These are phyloP conservation scores for Drosophila hamatofila DNA, from an alignment of 2,888 invertebrate genomes.

Conservation along the genomic window DNA sequence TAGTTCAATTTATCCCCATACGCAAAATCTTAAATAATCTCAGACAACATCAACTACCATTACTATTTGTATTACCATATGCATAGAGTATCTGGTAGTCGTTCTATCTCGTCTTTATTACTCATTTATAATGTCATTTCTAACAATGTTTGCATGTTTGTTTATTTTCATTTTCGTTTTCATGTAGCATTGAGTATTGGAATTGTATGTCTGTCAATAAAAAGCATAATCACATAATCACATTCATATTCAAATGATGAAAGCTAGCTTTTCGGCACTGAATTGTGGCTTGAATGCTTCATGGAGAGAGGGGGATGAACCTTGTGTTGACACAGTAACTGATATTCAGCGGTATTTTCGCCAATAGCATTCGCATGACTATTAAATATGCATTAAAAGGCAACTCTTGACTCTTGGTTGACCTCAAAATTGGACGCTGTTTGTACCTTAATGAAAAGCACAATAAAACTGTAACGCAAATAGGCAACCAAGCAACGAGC, in stretches of 20 bases:
- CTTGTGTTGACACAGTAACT: conserved; percentile 34
- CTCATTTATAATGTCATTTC: conserved; percentile 29
- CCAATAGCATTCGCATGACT: conserved; percentile 21
- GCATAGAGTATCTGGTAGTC: background rate
- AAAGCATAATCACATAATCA: conserved; percentile 41
- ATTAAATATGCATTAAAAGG: conserved; percentile 40
- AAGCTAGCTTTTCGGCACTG: conserved; percentile 38
- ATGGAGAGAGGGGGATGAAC: background rate
- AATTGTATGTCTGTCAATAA: conserved; percentile 52
- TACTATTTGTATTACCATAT: background rate
- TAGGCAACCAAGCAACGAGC: conserved; percentile 54
- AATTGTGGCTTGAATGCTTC: conserved; percentile 24
- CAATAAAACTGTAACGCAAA: conserved; percentile 17
- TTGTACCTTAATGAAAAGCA: conserved; percentile 10
- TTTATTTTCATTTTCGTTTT: conserved; percentile 43
- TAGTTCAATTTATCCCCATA: too few relatives aligned
- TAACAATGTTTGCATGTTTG: conserved; percentile 33
- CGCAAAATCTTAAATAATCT: too few relatives aligned
- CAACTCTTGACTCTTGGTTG: conserved; percentile 26
- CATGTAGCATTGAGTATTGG: conserved; percentile 51
- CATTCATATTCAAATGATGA: conserved; percentile 45
- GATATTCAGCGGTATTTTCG: conserved; percentile 14
- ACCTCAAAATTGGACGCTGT: conserved; percentile 23
- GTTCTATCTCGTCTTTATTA: accelerated
- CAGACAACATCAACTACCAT: too few relatives aligned